These are phyloP conservation scores for Heloderma charlesbogerti DNA, from an alignment of 2,113 vertebrate species.

Conservation along the genomic window DNA sequence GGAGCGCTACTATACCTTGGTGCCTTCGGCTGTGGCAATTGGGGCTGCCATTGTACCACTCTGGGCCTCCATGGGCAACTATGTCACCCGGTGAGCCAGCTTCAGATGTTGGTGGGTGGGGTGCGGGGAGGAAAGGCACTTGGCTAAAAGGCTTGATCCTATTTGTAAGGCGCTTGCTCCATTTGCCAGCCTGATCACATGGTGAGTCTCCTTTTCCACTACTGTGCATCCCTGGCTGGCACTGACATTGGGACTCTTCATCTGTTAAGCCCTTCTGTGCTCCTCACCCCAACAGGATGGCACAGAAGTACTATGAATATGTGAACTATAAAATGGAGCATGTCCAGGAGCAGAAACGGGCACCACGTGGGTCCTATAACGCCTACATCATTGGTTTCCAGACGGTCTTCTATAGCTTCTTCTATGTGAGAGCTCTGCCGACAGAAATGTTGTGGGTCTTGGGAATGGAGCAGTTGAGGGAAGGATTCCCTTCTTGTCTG, in stretches of 20 bases:
- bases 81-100: constrained; percentile 84
- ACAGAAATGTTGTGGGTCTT: not conserved
- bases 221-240: not conserved
- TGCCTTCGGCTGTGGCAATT: constrained; percentile 92
- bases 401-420: constrained; percentile 87
- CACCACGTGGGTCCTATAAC: constrained; percentile 83
- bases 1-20: constrained; percentile 98
- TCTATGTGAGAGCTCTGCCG: constrained; percentile 79
- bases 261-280: not conserved
- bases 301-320: constrained; percentile 95
- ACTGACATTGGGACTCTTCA: not conserved
- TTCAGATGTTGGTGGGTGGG: rapidly evolving
- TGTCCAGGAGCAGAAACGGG: constrained; percentile 83
- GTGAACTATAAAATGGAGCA: constrained; percentile 89
- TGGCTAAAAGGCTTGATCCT: not conserved
- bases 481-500: not conserved
- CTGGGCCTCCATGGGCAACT: constrained; percentile 94
- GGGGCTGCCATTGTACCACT: constrained; percentile 92
- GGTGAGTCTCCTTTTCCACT: not conserved
- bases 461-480: not conserved
- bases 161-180: not conserved
- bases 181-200: not conserved
- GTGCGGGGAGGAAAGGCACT: not conserved
- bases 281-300: constrained; percentile 79
- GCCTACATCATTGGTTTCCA: constrained; percentile 90